These are phyloP conservation scores for Microplitis demolitor DNA, from an alignment of 1,140 invertebrate species.

Conservation along the genomic window DNA sequence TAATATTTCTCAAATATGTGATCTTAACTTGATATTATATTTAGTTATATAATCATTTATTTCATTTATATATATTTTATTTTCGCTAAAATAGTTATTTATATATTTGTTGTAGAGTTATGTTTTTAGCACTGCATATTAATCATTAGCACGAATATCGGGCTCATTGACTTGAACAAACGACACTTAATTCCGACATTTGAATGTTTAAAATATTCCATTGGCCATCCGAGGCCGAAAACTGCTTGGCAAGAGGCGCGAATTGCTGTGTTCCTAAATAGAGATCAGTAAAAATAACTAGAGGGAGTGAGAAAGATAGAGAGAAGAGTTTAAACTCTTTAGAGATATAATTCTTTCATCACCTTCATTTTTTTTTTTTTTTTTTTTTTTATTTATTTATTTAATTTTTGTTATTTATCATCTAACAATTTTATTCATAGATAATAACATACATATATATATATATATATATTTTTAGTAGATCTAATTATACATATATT, in stretches of 20 bases:
- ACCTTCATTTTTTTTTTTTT: conserved; percentile 9
- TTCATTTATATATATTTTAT: background rate
- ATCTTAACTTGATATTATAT: background rate
- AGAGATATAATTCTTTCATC: background rate
- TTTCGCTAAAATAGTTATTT: background rate
- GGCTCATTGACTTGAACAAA: conserved; percentile 8
- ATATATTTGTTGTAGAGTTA: background rate
- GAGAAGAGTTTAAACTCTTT: background rate
- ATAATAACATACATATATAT: too few relatives aligned
- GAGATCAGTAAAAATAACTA: conserved; percentile 47
- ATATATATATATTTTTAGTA: background rate
- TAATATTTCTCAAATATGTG: background rate
- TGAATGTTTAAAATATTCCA: conserved; percentile 41
- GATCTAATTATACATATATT: conserved; percentile 4
- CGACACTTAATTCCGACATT: conserved; percentile 35
- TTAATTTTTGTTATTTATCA: background rate
- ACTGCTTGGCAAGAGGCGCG: conserved; percentile 40
- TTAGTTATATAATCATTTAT: background rate
- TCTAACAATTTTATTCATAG: too few relatives aligned
- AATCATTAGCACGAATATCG: background rate
- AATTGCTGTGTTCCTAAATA: conserved; percentile 45
- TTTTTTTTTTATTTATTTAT: background rate
- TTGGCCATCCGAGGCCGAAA: conserved; percentile 34
- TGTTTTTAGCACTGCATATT: background rate
- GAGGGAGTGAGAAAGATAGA: conserved; percentile 1